Evolutionary conservation across 2,888 invertebrate genomes (phyloP).

Genomic region (Anaspis maculata): DNA sequence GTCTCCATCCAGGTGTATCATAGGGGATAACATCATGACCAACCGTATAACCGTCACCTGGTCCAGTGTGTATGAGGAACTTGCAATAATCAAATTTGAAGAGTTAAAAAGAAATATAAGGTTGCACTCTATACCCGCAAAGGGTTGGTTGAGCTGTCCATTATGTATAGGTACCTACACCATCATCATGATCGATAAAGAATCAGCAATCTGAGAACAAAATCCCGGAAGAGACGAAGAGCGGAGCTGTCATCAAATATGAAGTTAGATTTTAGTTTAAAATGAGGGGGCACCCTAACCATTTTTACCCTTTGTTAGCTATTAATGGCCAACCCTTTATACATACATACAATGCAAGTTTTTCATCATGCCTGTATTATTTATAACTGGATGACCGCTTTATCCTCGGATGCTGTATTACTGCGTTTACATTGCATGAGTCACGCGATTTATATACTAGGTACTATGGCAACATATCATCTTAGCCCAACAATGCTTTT

Average conservation of each 20-base stretch:
- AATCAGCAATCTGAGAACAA: slow-evolving; percentile 28
- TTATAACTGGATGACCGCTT: slow-evolving; percentile 37
- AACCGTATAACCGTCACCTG: not conserved
- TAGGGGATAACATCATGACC: too few species aligned
- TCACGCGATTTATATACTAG: slow-evolving; percentile 30
- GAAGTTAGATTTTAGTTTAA: slow-evolving; percentile 32
- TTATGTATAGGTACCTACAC: slow-evolving; percentile 1
- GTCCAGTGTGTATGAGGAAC: not conserved
- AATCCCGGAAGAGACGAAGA: slow-evolving; percentile 31
- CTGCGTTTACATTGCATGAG: slow-evolving; percentile 29
- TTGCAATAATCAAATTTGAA: not conserved
- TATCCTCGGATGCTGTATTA: slow-evolving; percentile 28
- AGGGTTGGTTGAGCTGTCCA: too few species aligned
- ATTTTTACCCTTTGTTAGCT: slow-evolving; percentile 34
- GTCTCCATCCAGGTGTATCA: not conserved
- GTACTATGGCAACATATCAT: slow-evolving; percentile 25
- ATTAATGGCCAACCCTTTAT: slow-evolving; percentile 40
- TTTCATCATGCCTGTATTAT: slow-evolving; percentile 41
- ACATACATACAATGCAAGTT: slow-evolving; percentile 36
- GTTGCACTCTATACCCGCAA: too few species aligned
- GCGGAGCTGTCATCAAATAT: slow-evolving; percentile 32
- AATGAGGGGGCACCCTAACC: slow-evolving; percentile 30
- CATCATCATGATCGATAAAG: slow-evolving; percentile 31
- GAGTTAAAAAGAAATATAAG: not conserved
- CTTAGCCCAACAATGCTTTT: slow-evolving; percentile 28